phyloP scores from a whole-genome alignment of 2,888 invertebrate genomes.

The Leptinotarsa juncta region DNA sequence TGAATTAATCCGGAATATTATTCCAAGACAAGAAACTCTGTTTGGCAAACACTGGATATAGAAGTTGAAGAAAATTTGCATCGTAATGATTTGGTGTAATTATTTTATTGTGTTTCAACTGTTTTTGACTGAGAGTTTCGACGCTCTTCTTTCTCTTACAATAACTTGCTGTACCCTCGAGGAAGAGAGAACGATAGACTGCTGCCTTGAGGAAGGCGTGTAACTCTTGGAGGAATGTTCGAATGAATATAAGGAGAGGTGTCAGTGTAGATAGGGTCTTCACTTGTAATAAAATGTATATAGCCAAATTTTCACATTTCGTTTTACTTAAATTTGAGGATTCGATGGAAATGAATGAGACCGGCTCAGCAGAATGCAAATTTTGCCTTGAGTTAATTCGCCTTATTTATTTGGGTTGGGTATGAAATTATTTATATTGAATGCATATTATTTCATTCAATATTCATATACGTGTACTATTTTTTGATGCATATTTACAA shows the following conservation, averaged over 20 bases:
- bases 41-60: constrained; percentile 62
- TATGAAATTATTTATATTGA: neutral
- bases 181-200: constrained; percentile 35
- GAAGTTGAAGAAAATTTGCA: constrained; percentile 65
- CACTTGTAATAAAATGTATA: constrained; percentile 60
- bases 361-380: constrained; percentile 56
- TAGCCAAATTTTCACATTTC: constrained; percentile 59
- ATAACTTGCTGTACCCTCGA: constrained; percentile 22
- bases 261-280: constrained; percentile 60
- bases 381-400: constrained; percentile 37
- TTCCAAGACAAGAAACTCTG: constrained; percentile 60
- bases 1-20: constrained; percentile 65
- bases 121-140: constrained; percentile 36
- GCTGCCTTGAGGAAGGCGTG: constrained; percentile 32
- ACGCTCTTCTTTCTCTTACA: constrained; percentile 31
- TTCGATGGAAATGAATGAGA: constrained; percentile 62
- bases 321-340: constrained; percentile 62
- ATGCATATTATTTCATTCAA: neutral
- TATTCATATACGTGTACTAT: too few relatives aligned
- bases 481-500: too few relatives aligned
- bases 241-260: constrained; percentile 57
- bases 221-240: constrained; percentile 48
- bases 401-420: neutral
- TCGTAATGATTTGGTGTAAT: constrained; percentile 64
- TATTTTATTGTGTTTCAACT: constrained; percentile 55